These are phyloP conservation scores for Euura saliciscinereae DNA, from an alignment of 1,140 invertebrate species.

Conservation along the genomic window DNA sequence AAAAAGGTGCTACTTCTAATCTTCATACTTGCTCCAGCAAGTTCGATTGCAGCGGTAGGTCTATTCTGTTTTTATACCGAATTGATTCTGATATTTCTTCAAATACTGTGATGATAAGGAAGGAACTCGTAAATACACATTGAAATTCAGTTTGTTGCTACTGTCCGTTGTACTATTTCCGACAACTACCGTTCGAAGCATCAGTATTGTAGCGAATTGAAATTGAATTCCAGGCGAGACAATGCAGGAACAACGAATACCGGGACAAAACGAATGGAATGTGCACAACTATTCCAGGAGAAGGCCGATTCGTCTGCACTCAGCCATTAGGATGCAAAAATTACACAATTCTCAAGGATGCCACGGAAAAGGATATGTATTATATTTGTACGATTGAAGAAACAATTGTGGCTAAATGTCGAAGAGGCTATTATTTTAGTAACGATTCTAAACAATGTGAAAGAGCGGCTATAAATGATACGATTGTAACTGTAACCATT, in stretches of 20 bases:
- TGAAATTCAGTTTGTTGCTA: not conserved
- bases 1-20: not conserved
- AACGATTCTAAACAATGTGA: no score
- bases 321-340: no score
- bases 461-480: constrained; percentile 28
- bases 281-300: constrained; percentile 50
- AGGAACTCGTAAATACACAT: not conserved
- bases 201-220: constrained; percentile 42
- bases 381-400: no score
- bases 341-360: no score
- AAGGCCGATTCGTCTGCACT: constrained; percentile 21
- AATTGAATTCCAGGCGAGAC: constrained; percentile 47
- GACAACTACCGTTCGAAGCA: constrained; percentile 26
- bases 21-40: not conserved
- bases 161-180: not conserved
- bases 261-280: constrained; percentile 49
- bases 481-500: constrained; percentile 42
- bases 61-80: not conserved
- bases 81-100: not conserved
- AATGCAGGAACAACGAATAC: constrained; percentile 48
- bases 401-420: no score
- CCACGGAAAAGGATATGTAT: no score
- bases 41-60: not conserved
- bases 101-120: not conserved
- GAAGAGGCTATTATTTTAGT: no score